Conservation (phyloP, 1,140 invertebrate species). For the Colletes gigas region DNA sequence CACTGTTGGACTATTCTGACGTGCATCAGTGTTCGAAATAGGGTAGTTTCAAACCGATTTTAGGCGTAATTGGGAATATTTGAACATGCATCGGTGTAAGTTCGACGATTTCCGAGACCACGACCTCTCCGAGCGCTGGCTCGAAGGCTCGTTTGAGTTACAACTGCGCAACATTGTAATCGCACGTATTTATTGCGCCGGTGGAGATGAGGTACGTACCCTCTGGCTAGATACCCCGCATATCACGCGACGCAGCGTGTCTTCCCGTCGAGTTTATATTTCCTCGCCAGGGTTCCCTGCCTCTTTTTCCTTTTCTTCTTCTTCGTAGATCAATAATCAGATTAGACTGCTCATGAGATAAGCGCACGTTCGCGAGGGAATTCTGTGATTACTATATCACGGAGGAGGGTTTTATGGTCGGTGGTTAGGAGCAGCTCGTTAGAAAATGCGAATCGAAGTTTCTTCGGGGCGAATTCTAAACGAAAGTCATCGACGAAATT, state of each 20-base stretch:
- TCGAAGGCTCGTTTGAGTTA: slow-evolving; percentile 42
- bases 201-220: slow-evolving; percentile 43
- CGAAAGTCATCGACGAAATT: background rate
- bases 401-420: slow-evolving; percentile 15
- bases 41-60: no score
- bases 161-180: slow-evolving; percentile 55
- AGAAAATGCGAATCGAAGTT: slow-evolving; percentile 1
- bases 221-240: slow-evolving; percentile 29
- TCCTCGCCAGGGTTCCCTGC: background rate
- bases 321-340: slow-evolving; percentile 42
- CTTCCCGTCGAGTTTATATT: slow-evolving; percentile 46
- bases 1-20: no score
- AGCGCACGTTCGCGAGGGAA: slow-evolving; percentile 4
- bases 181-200: slow-evolving; percentile 43
- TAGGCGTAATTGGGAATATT: no score
- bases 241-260: slow-evolving; percentile 29
- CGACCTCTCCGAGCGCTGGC: background rate
- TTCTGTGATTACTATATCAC: slow-evolving; percentile 37
- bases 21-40: no score
- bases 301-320: slow-evolving; percentile 4
- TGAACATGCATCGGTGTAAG: background rate
- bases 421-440: slow-evolving; percentile 11
- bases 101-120: background rate
- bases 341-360: slow-evolving; percentile 38
- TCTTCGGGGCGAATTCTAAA: background rate